Conservation (phyloP, 2,797 vertebrate species). For the Cetoscarus ocellatus region DNA sequence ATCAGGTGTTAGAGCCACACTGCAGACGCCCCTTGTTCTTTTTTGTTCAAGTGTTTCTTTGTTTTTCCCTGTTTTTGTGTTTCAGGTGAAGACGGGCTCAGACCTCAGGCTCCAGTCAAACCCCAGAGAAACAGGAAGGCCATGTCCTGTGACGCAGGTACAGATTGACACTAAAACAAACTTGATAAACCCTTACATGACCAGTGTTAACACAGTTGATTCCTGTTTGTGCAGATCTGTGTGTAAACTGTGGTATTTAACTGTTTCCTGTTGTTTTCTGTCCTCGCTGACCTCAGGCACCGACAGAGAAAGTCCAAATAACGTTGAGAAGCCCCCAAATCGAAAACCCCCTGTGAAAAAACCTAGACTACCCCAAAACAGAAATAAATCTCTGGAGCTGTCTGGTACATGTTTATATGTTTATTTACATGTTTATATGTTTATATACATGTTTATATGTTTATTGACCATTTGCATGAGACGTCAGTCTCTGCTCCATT, state of each 20-base stretch:
- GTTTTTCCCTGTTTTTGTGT: not conserved
- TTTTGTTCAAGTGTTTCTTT: not conserved
- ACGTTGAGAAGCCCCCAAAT: conserved; percentile 84
- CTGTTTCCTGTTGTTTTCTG: conserved; percentile 70
- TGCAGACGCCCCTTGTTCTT: not conserved
- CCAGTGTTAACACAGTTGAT: not conserved
- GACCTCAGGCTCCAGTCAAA: conserved; percentile 87
- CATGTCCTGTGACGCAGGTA: conserved; percentile 90
- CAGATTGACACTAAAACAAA: too few relatives aligned
- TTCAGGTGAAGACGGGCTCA: conserved; percentile 81
- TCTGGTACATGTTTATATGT: conserved; percentile 81
- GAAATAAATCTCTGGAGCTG: conserved; percentile 85
- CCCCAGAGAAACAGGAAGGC: conserved; percentile 90
- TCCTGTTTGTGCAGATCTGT: conserved; percentile 32
- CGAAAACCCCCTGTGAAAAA: conserved; percentile 86
- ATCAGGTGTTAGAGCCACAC: too few relatives aligned
- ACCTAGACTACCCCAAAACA: conserved; percentile 86
- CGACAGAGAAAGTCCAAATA: conserved; percentile 85
- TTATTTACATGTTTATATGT: conserved; percentile 55
- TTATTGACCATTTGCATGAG: too few relatives aligned
- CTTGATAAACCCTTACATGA: not conserved
- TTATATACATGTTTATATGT: conserved; percentile 7
- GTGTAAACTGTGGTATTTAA: conserved; percentile 62
- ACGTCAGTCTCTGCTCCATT: too few relatives aligned
- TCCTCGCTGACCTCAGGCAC: conserved; percentile 79